A percentile compares a stretch with the other conserved stretches of the same genome.
Evolutionary conservation across 2,888 invertebrate species (phyloP).

Genomic region (Caenorhabditis sp.): DNA sequence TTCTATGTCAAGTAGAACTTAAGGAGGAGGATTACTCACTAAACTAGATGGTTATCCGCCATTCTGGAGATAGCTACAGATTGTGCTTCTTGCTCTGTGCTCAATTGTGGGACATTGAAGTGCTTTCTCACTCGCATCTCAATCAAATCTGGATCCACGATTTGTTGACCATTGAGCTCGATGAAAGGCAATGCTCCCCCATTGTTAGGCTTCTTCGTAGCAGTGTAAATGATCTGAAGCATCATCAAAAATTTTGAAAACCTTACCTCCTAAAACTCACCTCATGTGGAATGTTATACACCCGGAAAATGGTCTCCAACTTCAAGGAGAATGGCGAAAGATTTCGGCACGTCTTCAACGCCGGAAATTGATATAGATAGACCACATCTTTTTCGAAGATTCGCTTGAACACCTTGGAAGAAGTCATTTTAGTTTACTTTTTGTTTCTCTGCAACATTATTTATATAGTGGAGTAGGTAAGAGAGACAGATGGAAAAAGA

Average conservation of each 20-base stretch:
- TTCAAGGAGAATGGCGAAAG: conserved; percentile 68
- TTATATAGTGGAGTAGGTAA: no score
- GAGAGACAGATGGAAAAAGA: no score
- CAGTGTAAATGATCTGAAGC: conserved; percentile 14
- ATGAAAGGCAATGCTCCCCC: conserved; percentile 37
- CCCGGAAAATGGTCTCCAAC: conserved; percentile 61
- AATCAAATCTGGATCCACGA: conserved; percentile 37
- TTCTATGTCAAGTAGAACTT: no score
- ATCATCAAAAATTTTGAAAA: background rate
- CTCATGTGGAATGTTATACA: conserved; percentile 63
- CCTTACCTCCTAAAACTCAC: conserved; percentile 7
- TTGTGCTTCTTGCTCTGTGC: conserved; percentile 30
- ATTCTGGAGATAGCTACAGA: conserved; percentile 28
- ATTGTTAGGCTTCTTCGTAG: conserved; percentile 18
- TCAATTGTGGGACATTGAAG: conserved; percentile 34
- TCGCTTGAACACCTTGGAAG: conserved; percentile 28
- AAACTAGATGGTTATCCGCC: conserved; percentile 37
- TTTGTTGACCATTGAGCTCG: conserved; percentile 42
- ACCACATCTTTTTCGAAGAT: conserved; percentile 59
- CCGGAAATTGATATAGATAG: conserved; percentile 64
- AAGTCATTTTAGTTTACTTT: no score
- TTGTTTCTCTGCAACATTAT: no score
- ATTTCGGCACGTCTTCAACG: conserved; percentile 58
- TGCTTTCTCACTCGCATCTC: conserved; percentile 29
- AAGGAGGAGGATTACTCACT: no score